Evolutionary conservation across 2,797 vertebrate species (phyloP).

Genomic region (Squalus acanthias): DNA sequence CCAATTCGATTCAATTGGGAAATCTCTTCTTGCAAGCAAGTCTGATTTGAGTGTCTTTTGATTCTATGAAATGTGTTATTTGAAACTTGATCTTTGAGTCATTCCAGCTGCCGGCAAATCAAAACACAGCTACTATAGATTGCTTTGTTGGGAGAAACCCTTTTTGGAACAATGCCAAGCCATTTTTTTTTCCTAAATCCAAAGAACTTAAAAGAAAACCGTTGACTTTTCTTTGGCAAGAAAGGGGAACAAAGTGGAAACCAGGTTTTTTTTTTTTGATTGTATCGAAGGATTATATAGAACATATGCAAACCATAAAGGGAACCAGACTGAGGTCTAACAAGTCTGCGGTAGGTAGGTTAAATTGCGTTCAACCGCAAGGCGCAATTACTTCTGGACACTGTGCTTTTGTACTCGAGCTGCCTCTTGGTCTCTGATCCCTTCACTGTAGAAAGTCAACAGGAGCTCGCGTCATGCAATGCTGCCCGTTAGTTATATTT

Average conservation of each 20-base stretch:
- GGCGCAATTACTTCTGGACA: neutral
- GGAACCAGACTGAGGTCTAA: neutral
- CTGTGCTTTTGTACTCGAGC: neutral
- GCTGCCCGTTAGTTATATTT: neutral
- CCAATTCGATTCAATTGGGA: too few species aligned
- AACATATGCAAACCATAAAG: constrained; percentile 11
- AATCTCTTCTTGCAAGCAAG: neutral
- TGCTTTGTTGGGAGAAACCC: neutral
- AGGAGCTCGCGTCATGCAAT: neutral
- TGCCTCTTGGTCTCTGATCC: neutral
- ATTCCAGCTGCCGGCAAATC: neutral
- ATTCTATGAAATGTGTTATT: neutral
- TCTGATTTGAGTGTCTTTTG: neutral
- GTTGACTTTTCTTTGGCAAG: constrained; percentile 17
- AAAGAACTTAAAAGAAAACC: neutral
- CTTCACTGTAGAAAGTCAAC: neutral
- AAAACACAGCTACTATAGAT: neutral
- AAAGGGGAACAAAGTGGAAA: neutral
- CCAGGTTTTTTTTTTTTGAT: neutral
- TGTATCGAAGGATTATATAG: neutral
- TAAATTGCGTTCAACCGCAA: neutral
- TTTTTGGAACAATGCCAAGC: neutral
- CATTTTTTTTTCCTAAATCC: neutral
- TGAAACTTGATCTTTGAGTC: neutral
- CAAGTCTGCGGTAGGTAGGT: neutral